These are phyloP conservation scores for Lycaon pictus DNA, from an alignment of 2,113 vertebrate genomes.

Conservation along the genomic window DNA sequence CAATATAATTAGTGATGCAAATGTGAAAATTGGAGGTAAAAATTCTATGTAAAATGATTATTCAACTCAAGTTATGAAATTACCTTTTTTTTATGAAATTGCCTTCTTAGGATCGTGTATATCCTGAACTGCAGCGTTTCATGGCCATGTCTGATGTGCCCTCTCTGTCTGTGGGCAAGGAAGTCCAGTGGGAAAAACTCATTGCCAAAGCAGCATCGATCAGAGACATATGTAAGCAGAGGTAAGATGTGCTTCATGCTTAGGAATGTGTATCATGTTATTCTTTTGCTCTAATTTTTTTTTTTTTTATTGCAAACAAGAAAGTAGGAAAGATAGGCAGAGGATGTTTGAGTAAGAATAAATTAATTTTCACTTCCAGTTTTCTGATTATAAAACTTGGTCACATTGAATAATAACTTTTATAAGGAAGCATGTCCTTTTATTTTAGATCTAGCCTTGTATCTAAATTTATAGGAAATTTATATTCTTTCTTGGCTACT, in stretches of 20 bases:
- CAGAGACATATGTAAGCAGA: constrained; percentile 95
- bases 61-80: constrained; percentile 18
- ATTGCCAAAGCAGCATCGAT: constrained; percentile 94
- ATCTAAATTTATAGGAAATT: neutral
- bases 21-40: constrained; percentile 20
- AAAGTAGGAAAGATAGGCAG: neutral
- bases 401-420: neutral
- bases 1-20: constrained; percentile 57
- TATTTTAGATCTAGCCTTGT: neutral
- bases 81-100: constrained; percentile 44
- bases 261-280: neutral
- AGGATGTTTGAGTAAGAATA: constrained; percentile 17
- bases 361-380: constrained; percentile 25
- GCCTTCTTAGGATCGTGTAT: constrained; percentile 93
- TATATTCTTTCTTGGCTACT: neutral
- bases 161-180: constrained; percentile 89
- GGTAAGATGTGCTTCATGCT: constrained; percentile 85
- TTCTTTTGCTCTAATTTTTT: neutral
- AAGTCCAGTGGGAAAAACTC: constrained; percentile 94
- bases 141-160: constrained; percentile 88
- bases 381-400: neutral
- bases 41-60: constrained; percentile 44
- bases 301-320: neutral
- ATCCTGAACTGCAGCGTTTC: constrained; percentile 95
- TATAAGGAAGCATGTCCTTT: constrained; percentile 25